Evolutionary conservation across 35 echinoderm and acorn worm species (phyloP).

Genomic region (Nesometra sesokonis): DNA sequence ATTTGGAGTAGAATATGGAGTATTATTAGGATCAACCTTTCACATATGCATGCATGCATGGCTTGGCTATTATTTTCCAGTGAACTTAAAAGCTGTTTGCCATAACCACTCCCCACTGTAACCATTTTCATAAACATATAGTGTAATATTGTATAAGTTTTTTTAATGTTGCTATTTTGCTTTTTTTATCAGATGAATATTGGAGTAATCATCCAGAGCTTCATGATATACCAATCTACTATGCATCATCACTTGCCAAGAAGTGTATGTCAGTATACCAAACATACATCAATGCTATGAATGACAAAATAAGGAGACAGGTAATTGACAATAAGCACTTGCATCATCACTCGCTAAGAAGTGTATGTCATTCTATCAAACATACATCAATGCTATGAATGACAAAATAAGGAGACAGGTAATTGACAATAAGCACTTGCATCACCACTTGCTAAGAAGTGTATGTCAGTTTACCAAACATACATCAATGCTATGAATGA

Average conservation of each 20-base stretch:
- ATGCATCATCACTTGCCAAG: constrained; percentile 87
- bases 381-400: constrained; percentile 98
- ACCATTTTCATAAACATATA: too few relatives aligned
- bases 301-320: constrained; percentile 95
- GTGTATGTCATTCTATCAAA: constrained; percentile 96
- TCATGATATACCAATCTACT: constrained; percentile 96
- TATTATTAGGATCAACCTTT: too few relatives aligned
- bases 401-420: constrained; percentile 97
- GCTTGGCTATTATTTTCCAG: too few relatives aligned
- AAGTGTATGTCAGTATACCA: constrained; percentile 98
- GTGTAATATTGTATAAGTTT: too few relatives aligned
- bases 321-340: constrained; percentile 10
- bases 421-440: neutral
- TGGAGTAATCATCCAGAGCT: constrained; percentile 96
- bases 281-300: constrained; percentile 98
- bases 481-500: constrained; percentile 99
- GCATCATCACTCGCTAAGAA: constrained; percentile 85
- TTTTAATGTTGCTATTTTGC: too few relatives aligned
- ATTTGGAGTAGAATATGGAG: too few relatives aligned
- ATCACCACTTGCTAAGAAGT: constrained; percentile 86
- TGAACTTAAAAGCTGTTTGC: too few relatives aligned
- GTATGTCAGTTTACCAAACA: constrained; percentile 95
- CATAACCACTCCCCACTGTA: too few relatives aligned
- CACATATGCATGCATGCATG: too few relatives aligned
- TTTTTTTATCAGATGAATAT: constrained; percentile 64